phyloP scores from a whole-genome alignment of 1,140 invertebrate species.

The Trichomalopsis sarcophagae region DNA sequence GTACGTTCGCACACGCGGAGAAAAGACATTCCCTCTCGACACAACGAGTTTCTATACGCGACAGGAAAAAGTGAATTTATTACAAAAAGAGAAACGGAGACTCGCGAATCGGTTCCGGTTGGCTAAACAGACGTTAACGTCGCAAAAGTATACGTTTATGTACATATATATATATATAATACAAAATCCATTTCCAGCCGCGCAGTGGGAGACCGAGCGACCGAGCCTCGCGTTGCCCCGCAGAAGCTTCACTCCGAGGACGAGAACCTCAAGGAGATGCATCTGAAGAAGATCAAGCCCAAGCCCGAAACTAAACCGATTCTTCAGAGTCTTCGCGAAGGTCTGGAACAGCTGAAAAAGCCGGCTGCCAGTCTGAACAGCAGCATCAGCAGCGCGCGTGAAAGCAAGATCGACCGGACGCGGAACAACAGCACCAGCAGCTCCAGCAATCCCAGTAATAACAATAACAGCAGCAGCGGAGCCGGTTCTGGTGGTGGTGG shows the following conservation, averaged over 20 bases:
- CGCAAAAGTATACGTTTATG: too few relatives aligned
- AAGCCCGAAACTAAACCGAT: conserved; percentile 70
- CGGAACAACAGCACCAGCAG: background rate
- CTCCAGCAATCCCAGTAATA: background rate
- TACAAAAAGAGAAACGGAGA: background rate
- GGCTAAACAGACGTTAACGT: background rate
- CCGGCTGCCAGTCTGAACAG: background rate
- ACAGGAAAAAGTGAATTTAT: background rate
- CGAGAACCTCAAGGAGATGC: conserved; percentile 69
- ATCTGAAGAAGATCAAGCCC: conserved; percentile 72
- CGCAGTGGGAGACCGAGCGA: conserved; percentile 70
- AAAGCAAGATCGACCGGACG: background rate
- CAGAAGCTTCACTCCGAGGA: conserved; percentile 62
- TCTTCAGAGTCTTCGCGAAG: conserved; percentile 68
- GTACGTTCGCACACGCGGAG: background rate
- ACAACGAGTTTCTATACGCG: background rate
- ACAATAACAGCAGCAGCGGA: conserved; percentile 54
- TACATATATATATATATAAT: too few relatives aligned
- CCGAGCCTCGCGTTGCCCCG: conserved; percentile 70
- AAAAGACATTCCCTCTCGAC: background rate
- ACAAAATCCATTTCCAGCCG: conserved; percentile 60
- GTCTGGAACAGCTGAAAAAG: conserved; percentile 70
- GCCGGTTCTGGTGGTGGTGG: background rate
- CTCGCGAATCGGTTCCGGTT: background rate
- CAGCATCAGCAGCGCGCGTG: background rate